phyloP scores from a whole-genome alignment of 1,140 invertebrate species.

The Microplitis demolitor region DNA sequence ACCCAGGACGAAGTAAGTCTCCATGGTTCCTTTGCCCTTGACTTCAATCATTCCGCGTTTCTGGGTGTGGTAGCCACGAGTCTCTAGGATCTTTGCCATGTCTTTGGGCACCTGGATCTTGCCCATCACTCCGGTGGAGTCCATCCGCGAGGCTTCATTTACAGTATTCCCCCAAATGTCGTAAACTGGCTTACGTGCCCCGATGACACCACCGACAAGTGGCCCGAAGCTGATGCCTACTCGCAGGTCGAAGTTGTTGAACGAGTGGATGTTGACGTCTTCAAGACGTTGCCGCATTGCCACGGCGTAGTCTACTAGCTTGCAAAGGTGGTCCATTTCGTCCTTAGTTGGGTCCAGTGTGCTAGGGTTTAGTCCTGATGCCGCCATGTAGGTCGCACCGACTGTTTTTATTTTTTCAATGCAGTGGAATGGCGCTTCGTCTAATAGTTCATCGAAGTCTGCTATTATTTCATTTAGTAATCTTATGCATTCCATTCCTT shows the following conservation, averaged over 20 bases:
- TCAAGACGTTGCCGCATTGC: constrained; percentile 88
- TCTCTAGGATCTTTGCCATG: constrained; percentile 77
- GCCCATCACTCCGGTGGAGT: constrained; percentile 86
- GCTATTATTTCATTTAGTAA: constrained; percentile 98
- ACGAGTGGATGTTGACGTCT: constrained; percentile 94
- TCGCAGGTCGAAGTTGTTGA: constrained; percentile 94
- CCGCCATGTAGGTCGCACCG: constrained; percentile 97
- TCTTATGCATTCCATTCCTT: constrained; percentile 96
- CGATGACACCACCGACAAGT: constrained; percentile 95
- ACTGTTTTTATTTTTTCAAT: constrained; percentile 99
- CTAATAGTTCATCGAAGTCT: constrained; percentile 91
- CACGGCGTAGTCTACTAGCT: constrained; percentile 92
- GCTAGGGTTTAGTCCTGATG: constrained; percentile 89
- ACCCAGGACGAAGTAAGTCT: constrained; percentile 87
- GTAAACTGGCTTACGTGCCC: constrained; percentile 95
- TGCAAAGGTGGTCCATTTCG: constrained; percentile 79
- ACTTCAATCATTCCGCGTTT: constrained; percentile 84
- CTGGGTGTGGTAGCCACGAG: constrained; percentile 73
- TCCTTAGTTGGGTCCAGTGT: constrained; percentile 62
- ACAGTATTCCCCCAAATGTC: constrained; percentile 99
- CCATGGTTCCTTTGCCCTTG: constrained; percentile 95
- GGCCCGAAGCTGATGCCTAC: constrained; percentile 95
- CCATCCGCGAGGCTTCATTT: constrained; percentile 94
- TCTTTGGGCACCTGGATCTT: constrained; percentile 86
- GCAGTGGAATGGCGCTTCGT: constrained; percentile 85